Percentiles rank a stretch among this genome's conserved stretches.
Conservation (phyloP, 2,113 vertebrate genomes). For the Elgaria multicarinata region DNA sequence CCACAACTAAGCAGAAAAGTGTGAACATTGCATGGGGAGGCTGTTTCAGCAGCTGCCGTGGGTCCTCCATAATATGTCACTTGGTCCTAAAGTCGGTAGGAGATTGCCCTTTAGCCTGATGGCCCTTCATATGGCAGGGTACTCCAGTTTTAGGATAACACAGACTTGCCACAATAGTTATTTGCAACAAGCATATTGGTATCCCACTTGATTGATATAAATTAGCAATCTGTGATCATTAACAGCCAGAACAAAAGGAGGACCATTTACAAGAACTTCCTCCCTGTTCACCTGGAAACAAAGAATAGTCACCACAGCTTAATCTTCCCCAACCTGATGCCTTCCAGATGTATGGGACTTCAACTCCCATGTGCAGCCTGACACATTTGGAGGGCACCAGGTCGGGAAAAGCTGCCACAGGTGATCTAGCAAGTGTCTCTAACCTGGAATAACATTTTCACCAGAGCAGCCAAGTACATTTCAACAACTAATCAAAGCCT, state of each 20-base stretch:
- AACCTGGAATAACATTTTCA: neutral
- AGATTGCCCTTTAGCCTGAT: neutral
- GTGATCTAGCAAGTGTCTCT: neutral
- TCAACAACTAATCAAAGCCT: neutral
- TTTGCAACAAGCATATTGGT: neutral
- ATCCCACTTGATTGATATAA: neutral
- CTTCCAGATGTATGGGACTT: too few relatives aligned
- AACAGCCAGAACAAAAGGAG: neutral
- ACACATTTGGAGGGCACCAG: too few relatives aligned
- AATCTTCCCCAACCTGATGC: too few relatives aligned
- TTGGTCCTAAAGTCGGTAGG: neutral
- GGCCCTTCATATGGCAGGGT: neutral
- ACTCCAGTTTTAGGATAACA: neutral
- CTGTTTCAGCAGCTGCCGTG: neutral
- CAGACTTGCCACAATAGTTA: neutral
- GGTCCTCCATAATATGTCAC: neutral
- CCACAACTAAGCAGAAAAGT: neutral
- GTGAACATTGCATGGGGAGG: neutral
- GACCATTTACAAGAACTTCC: neutral
- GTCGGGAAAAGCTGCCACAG: neutral
- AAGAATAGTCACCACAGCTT: neutral
- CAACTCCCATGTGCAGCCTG: too few relatives aligned
- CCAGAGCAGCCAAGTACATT: neutral
- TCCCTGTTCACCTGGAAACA: neutral
- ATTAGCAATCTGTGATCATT: neutral